These are phyloP conservation scores for Periophthalmodon schlosseri DNA, from an alignment of 2,113 vertebrate genomes.

Conservation along the genomic window DNA sequence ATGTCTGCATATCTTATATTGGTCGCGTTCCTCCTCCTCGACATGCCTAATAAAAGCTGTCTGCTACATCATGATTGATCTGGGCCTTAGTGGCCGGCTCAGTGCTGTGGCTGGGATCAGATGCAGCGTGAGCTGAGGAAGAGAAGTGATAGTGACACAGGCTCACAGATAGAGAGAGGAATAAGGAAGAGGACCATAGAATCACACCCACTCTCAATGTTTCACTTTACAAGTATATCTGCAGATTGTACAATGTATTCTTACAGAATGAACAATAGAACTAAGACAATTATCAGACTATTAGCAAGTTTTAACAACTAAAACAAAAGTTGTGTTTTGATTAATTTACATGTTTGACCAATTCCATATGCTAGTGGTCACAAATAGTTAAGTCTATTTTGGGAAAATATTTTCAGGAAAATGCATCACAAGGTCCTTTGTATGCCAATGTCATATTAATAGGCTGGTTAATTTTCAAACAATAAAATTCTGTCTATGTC, in stretches of 20 bases:
- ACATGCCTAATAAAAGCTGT: conserved; percentile 64
- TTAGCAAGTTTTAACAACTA: neutral
- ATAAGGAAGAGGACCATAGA: conserved; percentile 31
- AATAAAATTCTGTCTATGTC: no score
- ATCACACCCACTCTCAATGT: conserved; percentile 23
- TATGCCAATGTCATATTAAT: no score
- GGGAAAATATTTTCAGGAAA: no score
- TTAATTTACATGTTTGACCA: neutral
- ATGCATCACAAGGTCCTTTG: no score
- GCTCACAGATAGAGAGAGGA: conserved; percentile 31
- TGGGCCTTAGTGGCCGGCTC: conserved; percentile 63
- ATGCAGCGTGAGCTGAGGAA: conserved; percentile 61
- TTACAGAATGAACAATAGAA: neutral
- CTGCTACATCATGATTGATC: conserved; percentile 74
- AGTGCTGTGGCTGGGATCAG: conserved; percentile 65
- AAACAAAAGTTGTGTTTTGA: neutral
- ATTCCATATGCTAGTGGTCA: no score
- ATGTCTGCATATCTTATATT: conserved; percentile 64
- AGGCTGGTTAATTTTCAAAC: no score
- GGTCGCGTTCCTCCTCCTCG: conserved; percentile 49
- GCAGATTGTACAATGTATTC: neutral
- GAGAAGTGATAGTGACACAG: conserved; percentile 54
- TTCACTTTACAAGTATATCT: neutral
- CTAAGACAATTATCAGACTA: neutral
- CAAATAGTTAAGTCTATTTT: no score